Evolutionary conservation across 2,113 vertebrate genomes (phyloP), one percentile per base, ranked within the genome.

Genomic region (Redunca redunca): DNA sequence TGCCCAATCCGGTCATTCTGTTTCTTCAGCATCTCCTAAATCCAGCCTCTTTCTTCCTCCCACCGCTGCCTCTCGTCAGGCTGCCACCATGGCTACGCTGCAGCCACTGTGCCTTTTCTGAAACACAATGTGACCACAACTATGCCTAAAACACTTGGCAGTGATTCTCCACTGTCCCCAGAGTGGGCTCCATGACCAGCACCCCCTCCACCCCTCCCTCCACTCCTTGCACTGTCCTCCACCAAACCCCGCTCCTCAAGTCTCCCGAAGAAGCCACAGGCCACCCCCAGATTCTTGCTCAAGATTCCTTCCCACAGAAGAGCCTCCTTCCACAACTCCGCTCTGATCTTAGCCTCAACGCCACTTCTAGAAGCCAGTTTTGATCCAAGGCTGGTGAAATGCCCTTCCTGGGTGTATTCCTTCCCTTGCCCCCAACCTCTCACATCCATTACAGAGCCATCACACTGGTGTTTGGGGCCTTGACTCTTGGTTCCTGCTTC

Each of bases 231-330:
- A 33, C 62, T 87, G 46, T 23, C 46, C 46, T 55, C 19, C 6
- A 52, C 25, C 7, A 43, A 4, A 26, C 30, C 28, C 9, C 0
- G 0, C 11, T 62, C 23, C 23, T 62, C 36, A 14, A 6, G 10
- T 85, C 21, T 89, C 58, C 67, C 3, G 36, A 62, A 88, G 64
- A 40, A 57, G 53, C 30, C 80, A 26, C 14, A 77, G 30, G 77
- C n/a, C 87, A 36, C 21, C 10, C 13, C 25, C 19, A 25, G 36
- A 40, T 82, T 53, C 91, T 62, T 77, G 33, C 7, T 6, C 28
- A 13, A 36, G 57, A 33, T 40, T 85, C 57, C n/a, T 71, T 94
- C 46, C 85, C 36, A 16, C 10, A 62, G 71, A 60, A 11, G 28
- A 36, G 30, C 52, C n/a, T 80, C 6, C 9, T 25, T 12, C 36